phyloP scores from a whole-genome alignment of 2,113 vertebrate genomes.

The Pomatorhinus ruficollis region DNA sequence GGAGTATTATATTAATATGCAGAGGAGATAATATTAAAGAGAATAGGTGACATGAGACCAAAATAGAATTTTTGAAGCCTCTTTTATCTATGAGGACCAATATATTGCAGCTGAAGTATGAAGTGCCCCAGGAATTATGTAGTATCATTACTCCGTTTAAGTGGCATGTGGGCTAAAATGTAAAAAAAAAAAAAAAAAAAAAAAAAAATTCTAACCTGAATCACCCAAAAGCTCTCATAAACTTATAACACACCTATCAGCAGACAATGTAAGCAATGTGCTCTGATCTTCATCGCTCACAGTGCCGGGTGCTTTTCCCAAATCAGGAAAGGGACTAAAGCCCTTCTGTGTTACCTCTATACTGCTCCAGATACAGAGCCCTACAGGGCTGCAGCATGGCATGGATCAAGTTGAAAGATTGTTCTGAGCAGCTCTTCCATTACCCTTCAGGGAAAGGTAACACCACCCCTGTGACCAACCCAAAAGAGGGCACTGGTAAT shows the following conservation, averaged over 20 bases:
- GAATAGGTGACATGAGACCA: neutral
- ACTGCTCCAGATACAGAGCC: neutral
- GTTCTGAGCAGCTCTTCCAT: neutral
- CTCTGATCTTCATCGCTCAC: neutral
- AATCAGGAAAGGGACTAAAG: neutral
- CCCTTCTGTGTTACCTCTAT: neutral
- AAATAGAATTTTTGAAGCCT: neutral
- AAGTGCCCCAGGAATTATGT: neutral
- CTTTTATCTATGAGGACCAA: neutral
- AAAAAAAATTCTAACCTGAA: neutral
- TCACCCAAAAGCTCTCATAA: neutral
- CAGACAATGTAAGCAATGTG: neutral
- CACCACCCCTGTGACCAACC: fast-evolving
- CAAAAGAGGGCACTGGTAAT: neutral
- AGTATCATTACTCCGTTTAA: neutral
- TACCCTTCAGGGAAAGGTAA: neutral
- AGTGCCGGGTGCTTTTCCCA: neutral
- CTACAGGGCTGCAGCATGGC: neutral
- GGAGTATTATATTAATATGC: neutral
- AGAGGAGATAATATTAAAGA: neutral
- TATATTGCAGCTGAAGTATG: neutral
- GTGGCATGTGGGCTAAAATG: neutral
- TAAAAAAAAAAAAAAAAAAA: too few relatives aligned
- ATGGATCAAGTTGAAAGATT: fast-evolving
- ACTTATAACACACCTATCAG: neutral